Evolutionary conservation across 1,140 invertebrate species (phyloP).

Genomic region (Polypedilum vanderplanki): DNA sequence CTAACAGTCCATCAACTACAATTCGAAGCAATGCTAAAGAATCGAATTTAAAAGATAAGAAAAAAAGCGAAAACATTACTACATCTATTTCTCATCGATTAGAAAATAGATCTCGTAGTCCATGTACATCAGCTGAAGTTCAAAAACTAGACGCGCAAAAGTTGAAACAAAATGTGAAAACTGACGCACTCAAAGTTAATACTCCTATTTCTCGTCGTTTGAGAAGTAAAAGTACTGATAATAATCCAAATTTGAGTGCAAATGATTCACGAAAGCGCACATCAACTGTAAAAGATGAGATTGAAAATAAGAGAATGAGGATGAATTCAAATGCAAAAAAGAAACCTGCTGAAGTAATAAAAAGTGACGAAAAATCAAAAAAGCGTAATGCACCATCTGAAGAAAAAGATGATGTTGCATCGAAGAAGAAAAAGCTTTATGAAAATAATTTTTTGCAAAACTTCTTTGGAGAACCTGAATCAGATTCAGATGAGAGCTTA

Average conservation of each 20-base stretch:
- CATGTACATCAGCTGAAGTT: too few species aligned
- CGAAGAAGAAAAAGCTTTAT: slow-evolving; percentile 40
- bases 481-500: slow-evolving; percentile 37
- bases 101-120: too few species aligned
- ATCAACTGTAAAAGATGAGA: slow-evolving; percentile 29
- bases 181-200: too few species aligned
- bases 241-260: not conserved
- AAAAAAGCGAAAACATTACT: not conserved
- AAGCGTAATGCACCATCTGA: slow-evolving; percentile 28
- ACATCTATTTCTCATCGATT: not conserved
- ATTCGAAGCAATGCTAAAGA: not conserved
- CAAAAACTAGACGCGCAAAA: not conserved
- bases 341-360: not conserved
- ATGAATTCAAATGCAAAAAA: not conserved
- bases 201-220: not conserved
- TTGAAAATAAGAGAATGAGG: too few species aligned
- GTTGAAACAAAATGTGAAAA: not conserved
- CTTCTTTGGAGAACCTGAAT: too few species aligned
- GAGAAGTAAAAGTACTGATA: slow-evolving; percentile 2
- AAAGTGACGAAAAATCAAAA: not conserved
- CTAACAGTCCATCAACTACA: not conserved
- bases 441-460: too few species aligned
- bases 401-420: slow-evolving; percentile 33
- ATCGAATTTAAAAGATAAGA: not conserved
- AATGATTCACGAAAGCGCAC: not conserved